These are phyloP conservation scores for Drosophila paulistorum DNA, from an alignment of 1,140 invertebrate species.

Conservation along the genomic window DNA sequence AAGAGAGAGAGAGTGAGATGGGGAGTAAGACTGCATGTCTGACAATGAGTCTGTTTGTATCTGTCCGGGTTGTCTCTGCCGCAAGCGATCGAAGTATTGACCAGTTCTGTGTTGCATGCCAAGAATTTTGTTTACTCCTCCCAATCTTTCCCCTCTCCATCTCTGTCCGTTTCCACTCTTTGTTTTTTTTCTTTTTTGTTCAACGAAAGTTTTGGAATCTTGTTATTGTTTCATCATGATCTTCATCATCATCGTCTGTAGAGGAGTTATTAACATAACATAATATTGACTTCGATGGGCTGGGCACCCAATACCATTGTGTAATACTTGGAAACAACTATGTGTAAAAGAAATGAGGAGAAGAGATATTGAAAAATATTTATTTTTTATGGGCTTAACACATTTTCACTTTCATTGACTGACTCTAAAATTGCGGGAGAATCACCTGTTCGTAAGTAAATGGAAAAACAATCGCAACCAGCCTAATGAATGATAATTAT, in stretches of 20 bases:
- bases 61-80: conserved; percentile 34
- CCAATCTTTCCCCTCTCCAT: conserved; percentile 3
- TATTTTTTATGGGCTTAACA: background rate
- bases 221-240: conserved; percentile 20
- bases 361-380: background rate
- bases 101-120: conserved; percentile 61
- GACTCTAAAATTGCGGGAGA: background rate
- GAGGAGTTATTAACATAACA: conserved; percentile 59
- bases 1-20: conserved; percentile 11
- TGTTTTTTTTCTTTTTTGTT: background rate
- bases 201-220: conserved; percentile 40
- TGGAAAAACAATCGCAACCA: background rate
- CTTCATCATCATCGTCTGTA: conserved; percentile 5
- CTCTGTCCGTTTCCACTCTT: background rate
- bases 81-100: conserved; percentile 50
- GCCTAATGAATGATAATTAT: too few species aligned
- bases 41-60: conserved; percentile 11
- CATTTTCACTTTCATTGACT: conserved; percentile 9
- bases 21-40: conserved; percentile 41
- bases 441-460: conserved; percentile 1
- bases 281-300: conserved; percentile 59
- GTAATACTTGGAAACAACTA: conserved; percentile 61
- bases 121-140: conserved; percentile 57
- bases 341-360: conserved; percentile 20
- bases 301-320: conserved; percentile 52